Evolutionary conservation across 2,888 invertebrate species (phyloP), one percentile per base, ranked within the genome.

Genomic region (Nomada hirtipes): DNA sequence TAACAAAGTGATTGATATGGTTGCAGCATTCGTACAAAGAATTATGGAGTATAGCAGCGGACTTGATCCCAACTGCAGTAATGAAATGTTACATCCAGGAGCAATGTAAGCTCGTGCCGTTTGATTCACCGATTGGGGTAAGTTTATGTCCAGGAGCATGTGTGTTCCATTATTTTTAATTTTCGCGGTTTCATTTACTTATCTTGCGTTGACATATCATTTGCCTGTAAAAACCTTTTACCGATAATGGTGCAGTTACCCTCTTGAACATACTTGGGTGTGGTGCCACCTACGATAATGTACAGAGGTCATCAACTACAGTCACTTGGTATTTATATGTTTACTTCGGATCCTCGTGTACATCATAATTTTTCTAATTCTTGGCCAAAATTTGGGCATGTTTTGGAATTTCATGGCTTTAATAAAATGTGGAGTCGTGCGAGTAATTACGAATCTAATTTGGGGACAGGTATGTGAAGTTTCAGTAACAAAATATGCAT

Each of bases 371-470:
- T 55, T 23, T n/a, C 10, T 59, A 57, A 10, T 52, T 74, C 20
- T 68, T 0, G n/a, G 20, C 53, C 55, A 18, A 60, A 61, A 44
- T 26, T 64, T 44, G 4, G 88, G 29, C 64, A 92, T 92, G 92
- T 79, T 92, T 55, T 89, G 90, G 89, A 85, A 87, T 77, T 52
- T 90, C 29, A 78, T 91, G 29, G 76, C 75, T 73, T 75, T 86
- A 60, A 55, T 92, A 55, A 87, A 85, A 65, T 82, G 79, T 26
- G 71, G 89, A 75, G 60, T 91, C 47, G 72, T 76, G 60, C 79
- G 85, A 72, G 57, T 87, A 69, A 76, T 89, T 81, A 74, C 75
- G 74, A 83, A 83, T 74, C 88, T 79, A 23, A 64, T 79, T 74
- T 84, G 79, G 79, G 63, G 57, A 13, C 84, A 89, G 89, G 89